Evolutionary conservation across 1,140 invertebrate species (phyloP).

Genomic region (Eubasilissa regina): DNA sequence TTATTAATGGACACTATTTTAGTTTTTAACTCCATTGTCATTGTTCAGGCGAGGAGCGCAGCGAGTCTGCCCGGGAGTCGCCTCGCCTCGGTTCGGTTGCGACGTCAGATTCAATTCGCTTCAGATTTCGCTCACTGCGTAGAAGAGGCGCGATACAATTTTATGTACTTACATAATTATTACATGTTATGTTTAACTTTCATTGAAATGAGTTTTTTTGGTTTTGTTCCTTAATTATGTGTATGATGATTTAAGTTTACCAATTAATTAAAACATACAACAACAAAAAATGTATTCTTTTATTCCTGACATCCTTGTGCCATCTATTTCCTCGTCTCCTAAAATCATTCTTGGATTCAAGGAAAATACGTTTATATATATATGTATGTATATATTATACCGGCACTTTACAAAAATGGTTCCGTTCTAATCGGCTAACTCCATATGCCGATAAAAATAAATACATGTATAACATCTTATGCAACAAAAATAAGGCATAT

Average conservation of each 20-base stretch:
- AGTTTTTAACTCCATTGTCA: conserved; percentile 26
- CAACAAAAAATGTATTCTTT: conserved; percentile 12
- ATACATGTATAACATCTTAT: too few relatives aligned
- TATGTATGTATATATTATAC: too few relatives aligned
- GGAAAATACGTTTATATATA: too few relatives aligned
- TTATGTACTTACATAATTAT: conserved; percentile 48
- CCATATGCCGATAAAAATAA: too few relatives aligned
- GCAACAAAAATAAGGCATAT: too few relatives aligned
- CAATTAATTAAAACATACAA: conserved; percentile 55
- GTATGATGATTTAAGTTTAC: conserved; percentile 71
- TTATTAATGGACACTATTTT: conserved; percentile 34
- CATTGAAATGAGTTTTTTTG: conserved; percentile 63
- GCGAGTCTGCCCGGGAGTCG: too few relatives aligned
- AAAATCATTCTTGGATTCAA: too few relatives aligned
- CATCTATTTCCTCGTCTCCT: not conserved
- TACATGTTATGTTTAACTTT: conserved; percentile 50
- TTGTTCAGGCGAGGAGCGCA: conserved; percentile 16
- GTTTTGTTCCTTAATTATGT: conserved; percentile 74
- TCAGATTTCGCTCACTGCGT: not conserved
- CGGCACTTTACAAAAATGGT: too few relatives aligned
- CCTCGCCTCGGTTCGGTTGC: not conserved
- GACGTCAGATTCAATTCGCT: not conserved
- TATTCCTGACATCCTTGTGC: not conserved
- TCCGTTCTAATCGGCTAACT: too few relatives aligned
- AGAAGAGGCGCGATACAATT: conserved; percentile 14